Evolutionary conservation across 35 echinoderm and acorn worm genomes (phyloP).

Genomic region (Amphiura filiformis): DNA sequence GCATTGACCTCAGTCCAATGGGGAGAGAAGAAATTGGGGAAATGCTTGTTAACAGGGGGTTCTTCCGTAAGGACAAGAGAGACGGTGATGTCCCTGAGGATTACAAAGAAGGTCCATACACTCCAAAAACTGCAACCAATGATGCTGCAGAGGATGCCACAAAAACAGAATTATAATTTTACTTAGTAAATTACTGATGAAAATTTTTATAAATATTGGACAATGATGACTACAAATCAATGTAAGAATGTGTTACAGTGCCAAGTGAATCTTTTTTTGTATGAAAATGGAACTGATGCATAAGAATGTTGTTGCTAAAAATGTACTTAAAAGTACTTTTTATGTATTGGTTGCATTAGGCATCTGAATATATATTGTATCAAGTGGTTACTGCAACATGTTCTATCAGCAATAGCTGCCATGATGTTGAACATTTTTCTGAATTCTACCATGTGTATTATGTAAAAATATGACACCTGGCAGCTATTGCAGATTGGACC

Average conservation of each 20-base stretch:
- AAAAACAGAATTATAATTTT: constrained; percentile 2
- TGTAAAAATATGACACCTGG: too few relatives aligned
- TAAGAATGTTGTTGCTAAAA: background rate
- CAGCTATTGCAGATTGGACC: too few relatives aligned
- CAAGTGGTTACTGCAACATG: too few relatives aligned
- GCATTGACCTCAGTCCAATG: background rate
- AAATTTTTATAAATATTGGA: background rate
- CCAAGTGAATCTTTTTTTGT: background rate
- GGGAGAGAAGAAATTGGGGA: background rate
- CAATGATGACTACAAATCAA: background rate
- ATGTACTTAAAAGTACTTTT: background rate
- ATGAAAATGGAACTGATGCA: background rate
- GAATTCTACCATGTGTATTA: too few relatives aligned
- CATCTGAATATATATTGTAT: too few relatives aligned
- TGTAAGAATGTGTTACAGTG: background rate
- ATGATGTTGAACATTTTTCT: too few relatives aligned
- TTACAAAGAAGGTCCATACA: background rate
- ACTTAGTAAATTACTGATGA: background rate
- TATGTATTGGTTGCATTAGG: too few relatives aligned
- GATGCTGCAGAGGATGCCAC: background rate
- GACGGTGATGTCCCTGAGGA: background rate
- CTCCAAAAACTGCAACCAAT: background rate
- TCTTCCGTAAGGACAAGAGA: background rate
- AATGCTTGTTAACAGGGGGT: background rate
- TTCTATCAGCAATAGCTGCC: too few relatives aligned